Evolutionary conservation across 2,888 invertebrate genomes (phyloP), one percentile per base, ranked within the genome.

Genomic region (Oasisia sp.): DNA sequence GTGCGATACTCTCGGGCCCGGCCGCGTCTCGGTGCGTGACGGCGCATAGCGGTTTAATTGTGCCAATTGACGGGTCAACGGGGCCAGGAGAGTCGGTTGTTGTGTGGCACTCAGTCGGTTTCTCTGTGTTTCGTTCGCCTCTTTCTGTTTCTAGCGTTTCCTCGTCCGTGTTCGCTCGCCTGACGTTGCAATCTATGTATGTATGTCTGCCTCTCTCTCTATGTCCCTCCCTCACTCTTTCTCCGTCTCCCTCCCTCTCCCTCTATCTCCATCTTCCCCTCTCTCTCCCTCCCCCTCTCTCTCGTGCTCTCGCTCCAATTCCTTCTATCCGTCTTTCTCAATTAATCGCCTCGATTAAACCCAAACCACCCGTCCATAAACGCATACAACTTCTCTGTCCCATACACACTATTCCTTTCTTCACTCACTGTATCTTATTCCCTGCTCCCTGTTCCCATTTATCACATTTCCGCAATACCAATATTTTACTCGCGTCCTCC

Each of bases 391-490:
- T 92, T 92, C 92, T 45, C 89, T 91, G 89, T 91, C 90, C 89
- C 89, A 91, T 89, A 92, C 74, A 91, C 90, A 89, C 92, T 91
- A 32, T 91, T 32, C 92, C 92, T 91, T 32, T 92, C 92, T 92
- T 14, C 56, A 1, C 38, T 92, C 92, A 91, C 91, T 92, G 92
- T 92, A 4, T 92, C 92, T 92, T 3, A 89, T 89, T 89, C 91
- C 92, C 92, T 92, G 32, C 92, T 92, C 92, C 91, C 92, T 92
- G 91, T 92, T 91, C 91, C 91, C 50, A 92, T 92, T 92, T 91
- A 89, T 93, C 92, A 89, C 50, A 50, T 56, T 91, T 89, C 92
- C 92, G 58, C 91, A 92, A 92, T 91, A 90, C 92, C 92, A 91
- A 92, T 89, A 92, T 92, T 91, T 89, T 91, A 44, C 89, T 92